A percentile compares a stretch with the other conserved stretches of the same genome.
phyloP scores from a whole-genome alignment of 1,140 invertebrate species.

The Schlechtendalia chinensis region DNA sequence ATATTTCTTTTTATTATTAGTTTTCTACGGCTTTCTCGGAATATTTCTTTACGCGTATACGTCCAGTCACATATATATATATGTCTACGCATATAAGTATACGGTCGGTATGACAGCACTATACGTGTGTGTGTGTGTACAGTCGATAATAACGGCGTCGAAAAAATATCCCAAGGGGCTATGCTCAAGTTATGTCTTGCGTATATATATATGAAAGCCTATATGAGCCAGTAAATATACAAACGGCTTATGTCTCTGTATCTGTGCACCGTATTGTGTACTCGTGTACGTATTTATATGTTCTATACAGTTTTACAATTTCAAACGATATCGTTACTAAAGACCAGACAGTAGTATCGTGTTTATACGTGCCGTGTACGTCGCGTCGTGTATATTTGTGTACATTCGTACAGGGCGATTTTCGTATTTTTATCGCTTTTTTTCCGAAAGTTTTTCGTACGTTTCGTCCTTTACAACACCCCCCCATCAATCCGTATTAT shows the following conservation, averaged over 20 bases:
- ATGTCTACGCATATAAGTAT: conserved; percentile 1
- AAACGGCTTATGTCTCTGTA: background rate
- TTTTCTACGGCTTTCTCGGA: conserved; percentile 21
- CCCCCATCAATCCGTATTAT: too few species aligned
- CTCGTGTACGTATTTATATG: too few species aligned
- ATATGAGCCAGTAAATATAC: background rate
- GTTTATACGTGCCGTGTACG: too few species aligned
- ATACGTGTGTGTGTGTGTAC: too few species aligned
- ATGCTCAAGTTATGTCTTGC: background rate
- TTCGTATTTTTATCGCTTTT: too few species aligned
- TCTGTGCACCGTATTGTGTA: background rate
- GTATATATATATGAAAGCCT: background rate
- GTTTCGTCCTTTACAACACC: too few species aligned
- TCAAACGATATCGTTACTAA: background rate
- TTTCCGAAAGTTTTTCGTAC: too few species aligned
- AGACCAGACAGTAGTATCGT: background rate
- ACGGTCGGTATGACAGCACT: background rate
- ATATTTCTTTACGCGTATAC: conserved; percentile 16
- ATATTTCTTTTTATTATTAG: conserved; percentile 46
- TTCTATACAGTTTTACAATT: background rate
- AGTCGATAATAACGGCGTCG: conserved; percentile 10
- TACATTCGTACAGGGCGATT: too few species aligned
- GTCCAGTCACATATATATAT: background rate
- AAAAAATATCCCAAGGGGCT: conserved; percentile 16
- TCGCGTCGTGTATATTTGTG: too few species aligned